A percentile compares a stretch with the other conserved stretches of the same genome.
Conservation (phyloP, 1,140 invertebrate genomes). For the Ceratina japonica region DNA sequence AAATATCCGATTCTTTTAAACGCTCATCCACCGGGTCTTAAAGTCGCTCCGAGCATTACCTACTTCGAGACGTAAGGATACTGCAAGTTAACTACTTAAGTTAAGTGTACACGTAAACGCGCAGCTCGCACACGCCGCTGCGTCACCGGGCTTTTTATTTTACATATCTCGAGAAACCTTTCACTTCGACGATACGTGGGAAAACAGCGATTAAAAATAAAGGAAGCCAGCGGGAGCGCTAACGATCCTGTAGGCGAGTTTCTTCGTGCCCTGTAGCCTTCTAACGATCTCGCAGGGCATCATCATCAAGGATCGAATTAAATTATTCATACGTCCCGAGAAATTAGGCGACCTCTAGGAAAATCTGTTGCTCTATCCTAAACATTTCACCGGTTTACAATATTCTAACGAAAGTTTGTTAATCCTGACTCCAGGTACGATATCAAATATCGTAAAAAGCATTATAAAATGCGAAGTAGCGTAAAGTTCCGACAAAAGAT, state of each 20-base stretch:
- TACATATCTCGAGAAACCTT: constrained; percentile 28
- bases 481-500: constrained; percentile 9
- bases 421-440: too few relatives aligned
- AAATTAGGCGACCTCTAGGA: not conserved
- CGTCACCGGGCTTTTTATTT: constrained; percentile 20
- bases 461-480: not conserved
- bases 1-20: too few relatives aligned
- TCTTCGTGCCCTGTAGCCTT: not conserved
- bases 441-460: not conserved
- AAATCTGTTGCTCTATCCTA: not conserved
- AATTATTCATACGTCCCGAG: constrained; percentile 8
- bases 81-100: not conserved
- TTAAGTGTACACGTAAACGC: constrained; percentile 8
- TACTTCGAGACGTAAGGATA: not conserved
- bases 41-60: not conserved
- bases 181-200: constrained; percentile 39
- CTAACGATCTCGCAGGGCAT: constrained; percentile 7
- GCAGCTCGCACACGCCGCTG: not conserved
- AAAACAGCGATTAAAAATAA: constrained; percentile 49
- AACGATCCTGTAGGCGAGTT: constrained; percentile 15
- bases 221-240: constrained; percentile 27
- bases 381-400: not conserved
- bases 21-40: too few relatives aligned
- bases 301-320: constrained; percentile 15
- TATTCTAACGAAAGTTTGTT: too few relatives aligned